Evolutionary conservation across 2,113 vertebrate species (phyloP).

Genomic region (Clarias gariepinus): DNA sequence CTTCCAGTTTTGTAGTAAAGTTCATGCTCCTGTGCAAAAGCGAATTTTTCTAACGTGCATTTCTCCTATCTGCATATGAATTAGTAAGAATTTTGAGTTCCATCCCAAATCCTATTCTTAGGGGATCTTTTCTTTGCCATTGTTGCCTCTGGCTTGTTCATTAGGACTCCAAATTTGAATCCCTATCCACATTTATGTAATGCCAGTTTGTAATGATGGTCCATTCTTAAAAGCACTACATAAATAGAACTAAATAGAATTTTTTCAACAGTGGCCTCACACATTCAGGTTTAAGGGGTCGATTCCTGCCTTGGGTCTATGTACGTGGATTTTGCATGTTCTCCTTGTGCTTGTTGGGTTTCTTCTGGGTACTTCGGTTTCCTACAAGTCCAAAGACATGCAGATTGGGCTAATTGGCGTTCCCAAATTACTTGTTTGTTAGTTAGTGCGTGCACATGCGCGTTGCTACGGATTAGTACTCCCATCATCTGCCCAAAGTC

Average conservation of each 20-base stretch:
- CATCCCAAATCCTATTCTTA: not conserved
- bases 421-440: too few relatives aligned
- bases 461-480: too few relatives aligned
- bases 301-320: too few relatives aligned
- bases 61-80: not conserved
- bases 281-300: too few relatives aligned
- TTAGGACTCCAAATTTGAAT: not conserved
- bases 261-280: too few relatives aligned
- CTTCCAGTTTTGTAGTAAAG: not conserved
- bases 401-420: too few relatives aligned
- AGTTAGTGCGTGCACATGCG: too few relatives aligned
- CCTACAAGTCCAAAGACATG: too few relatives aligned
- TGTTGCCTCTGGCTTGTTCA: not conserved
- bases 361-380: too few relatives aligned
- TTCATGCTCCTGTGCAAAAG: not conserved
- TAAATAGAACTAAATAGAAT: not conserved
- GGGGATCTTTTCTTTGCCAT: not conserved
- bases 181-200: not conserved
- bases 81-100: not conserved
- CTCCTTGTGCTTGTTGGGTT: too few relatives aligned
- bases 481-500: too few relatives aligned
- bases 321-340: too few relatives aligned
- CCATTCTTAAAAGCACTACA: not conserved
- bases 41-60: not conserved
- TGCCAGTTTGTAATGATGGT: not conserved